Percentiles rank a stretch among this genome's conserved stretches.
phyloP scores from a whole-genome alignment of 2,888 invertebrate genomes.

The Halictus quadricinctus region DNA sequence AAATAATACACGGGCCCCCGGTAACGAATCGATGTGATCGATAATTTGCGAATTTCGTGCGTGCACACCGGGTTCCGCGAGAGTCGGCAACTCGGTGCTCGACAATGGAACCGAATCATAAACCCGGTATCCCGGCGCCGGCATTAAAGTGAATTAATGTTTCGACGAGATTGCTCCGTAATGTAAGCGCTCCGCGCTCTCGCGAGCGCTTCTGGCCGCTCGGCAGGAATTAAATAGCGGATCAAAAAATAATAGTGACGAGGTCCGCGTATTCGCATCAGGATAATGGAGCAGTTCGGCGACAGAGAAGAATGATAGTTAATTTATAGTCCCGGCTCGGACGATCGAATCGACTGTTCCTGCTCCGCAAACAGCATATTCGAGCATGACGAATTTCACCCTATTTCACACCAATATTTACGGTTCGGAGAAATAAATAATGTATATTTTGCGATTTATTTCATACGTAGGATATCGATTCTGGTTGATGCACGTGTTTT shows the following conservation, averaged over 20 bases:
- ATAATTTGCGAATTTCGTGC: constrained; percentile 47
- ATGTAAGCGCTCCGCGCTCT: background rate
- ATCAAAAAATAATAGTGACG: constrained; percentile 32
- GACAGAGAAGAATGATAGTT: background rate
- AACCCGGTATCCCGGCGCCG: constrained; percentile 28
- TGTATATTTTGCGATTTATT: background rate
- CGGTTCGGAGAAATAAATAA: background rate
- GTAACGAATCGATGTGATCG: constrained; percentile 35
- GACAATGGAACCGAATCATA: constrained; percentile 48
- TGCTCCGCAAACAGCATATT: background rate
- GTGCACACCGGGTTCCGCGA: background rate
- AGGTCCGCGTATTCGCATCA: background rate
- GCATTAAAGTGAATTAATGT: constrained; percentile 50
- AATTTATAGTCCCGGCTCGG: background rate
- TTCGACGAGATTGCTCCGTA: constrained; percentile 32
- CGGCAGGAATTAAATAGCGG: constrained; percentile 15
- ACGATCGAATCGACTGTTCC: background rate
- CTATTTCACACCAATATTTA: background rate
- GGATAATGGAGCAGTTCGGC: background rate
- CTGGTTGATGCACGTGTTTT: background rate
- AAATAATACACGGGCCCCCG: constrained; percentile 33
- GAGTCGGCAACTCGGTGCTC: background rate
- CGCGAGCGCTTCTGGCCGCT: background rate
- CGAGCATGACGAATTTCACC: background rate
- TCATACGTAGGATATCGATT: background rate